Evolutionary conservation across 1,140 invertebrate genomes (phyloP), one percentile per base, ranked within the genome.

Genomic region (Drosophila funebris): DNA sequence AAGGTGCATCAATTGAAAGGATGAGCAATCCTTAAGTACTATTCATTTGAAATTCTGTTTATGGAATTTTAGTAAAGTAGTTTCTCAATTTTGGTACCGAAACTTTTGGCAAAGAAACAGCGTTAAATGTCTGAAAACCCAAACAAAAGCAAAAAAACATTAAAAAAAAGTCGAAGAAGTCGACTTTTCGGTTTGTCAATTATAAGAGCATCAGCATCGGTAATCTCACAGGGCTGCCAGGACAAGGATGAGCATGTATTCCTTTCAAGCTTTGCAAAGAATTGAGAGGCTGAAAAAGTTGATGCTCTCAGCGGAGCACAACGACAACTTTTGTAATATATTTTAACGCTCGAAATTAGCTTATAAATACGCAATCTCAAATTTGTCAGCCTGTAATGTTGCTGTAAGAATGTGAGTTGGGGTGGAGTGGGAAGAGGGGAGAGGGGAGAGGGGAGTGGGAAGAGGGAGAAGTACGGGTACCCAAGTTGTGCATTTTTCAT

Each of bases 291-390:
- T 58, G 33, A 48, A 68, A 62, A 63, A 50, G 33, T 52, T 52
- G 24, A 44, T 36, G 43, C 31, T 48, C 66, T 61, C 44, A 18
- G 48, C 37, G 57, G 33, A 16, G 44, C 7, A 16, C 4, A 69
- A 22, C 54, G 50, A 46, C 53, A 73, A 73, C 57, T 73, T 73
- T 73, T 73, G 48, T 68, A 39, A 62, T 68, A 73, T 29, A 73
- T 58, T 72, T 57, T 43, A 27, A 48, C 20, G 68, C 83, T 68
- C 70, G 50, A 76, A 87, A 88, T 85, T 85, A 76, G 83, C 78
- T 85, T 85, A 87, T 85, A 85, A 85, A 85, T 88, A 82, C 82
- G 83, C 74, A 87, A 84, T 84, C 73, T 66, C 43, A 43, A 46
- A 71, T 46, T 22, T 46, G 41, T 22, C 9, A 36, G 52, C 4